Evolutionary conservation across 2,888 invertebrate species (phyloP), one percentile per base, ranked within the genome.

Genomic region (Antheraea assamensis): DNA sequence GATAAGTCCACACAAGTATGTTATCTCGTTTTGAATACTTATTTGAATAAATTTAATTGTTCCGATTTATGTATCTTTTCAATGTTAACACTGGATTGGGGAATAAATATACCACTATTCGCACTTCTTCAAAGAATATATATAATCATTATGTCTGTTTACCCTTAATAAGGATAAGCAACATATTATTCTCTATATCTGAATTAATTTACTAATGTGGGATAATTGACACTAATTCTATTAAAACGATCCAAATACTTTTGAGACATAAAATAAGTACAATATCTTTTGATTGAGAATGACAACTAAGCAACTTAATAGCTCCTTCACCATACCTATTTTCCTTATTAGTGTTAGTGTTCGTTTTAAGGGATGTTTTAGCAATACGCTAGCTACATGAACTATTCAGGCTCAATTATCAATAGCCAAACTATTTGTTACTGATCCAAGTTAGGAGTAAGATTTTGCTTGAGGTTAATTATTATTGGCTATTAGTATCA

Each of bases 1-100:
- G 97, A 97, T 89, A 97, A 97, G 92, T 96, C 97, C 75, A 97
- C 97, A 81, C 97, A 97, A 96, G 97, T 97, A 93, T 88, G 88
- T 83, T 72, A 47, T 58, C 71, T 76, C 71, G 74, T 70, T 49
- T n/a, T 35, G 15, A 35, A 35, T 74, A 52, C 66, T 49, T 70
- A 2, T 47, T 70, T 47, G 73, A 17, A 30, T 71, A 17, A 74
- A 70, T 74, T 31, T 71, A 72, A 35, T 64, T 47, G 42, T 61
- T 30, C 15, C n/a, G 31, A 52, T 19, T 66, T 24, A 31, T 24
- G 24, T 31, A 66, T 58, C 10, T 24, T 13, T 58, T 24, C 24
- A 3, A 58, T 58, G 13, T 58, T n/a, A 58, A 24, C 2, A 24
- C 24, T 55, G n/a, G 21, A 21, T 21, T 55, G 5, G 8, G n/a